Percentiles rank a stretch among this genome's conserved stretches.
These are phyloP conservation scores for Pteropus alecto DNA, from an alignment of 2,113 vertebrate genomes.

Conservation along the genomic window DNA sequence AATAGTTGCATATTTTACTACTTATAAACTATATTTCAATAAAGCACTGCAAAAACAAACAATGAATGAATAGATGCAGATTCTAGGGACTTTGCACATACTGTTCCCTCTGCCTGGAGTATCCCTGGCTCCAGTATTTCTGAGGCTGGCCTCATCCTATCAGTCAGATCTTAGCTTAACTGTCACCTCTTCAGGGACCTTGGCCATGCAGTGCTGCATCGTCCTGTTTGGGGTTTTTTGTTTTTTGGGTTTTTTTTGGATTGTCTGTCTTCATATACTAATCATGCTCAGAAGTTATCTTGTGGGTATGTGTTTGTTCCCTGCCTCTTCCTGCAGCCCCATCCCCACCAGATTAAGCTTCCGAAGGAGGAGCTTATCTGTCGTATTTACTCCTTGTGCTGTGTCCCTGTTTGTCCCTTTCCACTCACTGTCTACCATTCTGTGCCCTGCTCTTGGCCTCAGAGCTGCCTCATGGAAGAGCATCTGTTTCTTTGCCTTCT, in stretches of 20 bases:
- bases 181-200: not conserved
- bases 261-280: not conserved
- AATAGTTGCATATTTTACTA: not conserved
- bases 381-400: not conserved
- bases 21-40: not conserved
- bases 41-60: not conserved
- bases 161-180: not conserved
- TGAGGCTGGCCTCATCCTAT: not conserved
- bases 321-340: not conserved
- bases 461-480: not conserved
- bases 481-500: not conserved
- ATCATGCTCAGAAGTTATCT: not conserved
- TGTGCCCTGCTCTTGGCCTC: not conserved
- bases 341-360: not conserved
- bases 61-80: not conserved
- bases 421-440: not conserved
- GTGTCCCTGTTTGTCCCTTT: not conserved
- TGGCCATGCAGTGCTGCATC: not conserved
- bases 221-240: too few species aligned
- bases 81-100: not conserved
- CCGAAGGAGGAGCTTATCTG: not conserved
- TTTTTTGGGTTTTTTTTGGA: not conserved
- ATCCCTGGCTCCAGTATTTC: fast-evolving
- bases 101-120: not conserved
- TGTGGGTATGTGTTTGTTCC: not conserved